Base-by-base conservation (phyloP, 2,113 vertebrate genomes). In the Dasyprocta punctata region DNA sequence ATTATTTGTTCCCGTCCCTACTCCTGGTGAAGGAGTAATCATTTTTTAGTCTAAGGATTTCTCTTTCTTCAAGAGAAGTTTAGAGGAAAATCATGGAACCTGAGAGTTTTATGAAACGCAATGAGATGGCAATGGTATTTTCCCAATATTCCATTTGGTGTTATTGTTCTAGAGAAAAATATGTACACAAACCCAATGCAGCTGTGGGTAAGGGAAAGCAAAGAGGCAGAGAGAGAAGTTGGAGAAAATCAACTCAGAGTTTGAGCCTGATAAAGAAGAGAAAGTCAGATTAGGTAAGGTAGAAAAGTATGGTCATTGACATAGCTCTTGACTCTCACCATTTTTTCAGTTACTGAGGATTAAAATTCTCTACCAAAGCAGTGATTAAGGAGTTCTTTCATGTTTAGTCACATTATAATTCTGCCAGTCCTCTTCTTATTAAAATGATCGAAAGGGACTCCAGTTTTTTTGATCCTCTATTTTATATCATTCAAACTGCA, bases 1-100 rank as follows among this genome's bases (percentile, higher is more conserved):
- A 97, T 94, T 90, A 90, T 82, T 92, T 71, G 52, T 94, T 97
- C 95, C 77, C 84, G 75, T 94, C 33, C 28, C 83, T 87, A 85
- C 71, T 95, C 86, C 54, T 44, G 56, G 82, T 90, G 86, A 92
- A 89, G 86, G 84, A 97, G 78, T 60, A 73, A 14, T 84, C 87
- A 77, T 86, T 97, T 92, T 20, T 38, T 65, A 92, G 86, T 44
- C 0, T 12, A 12, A 65, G 20, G 11, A 54, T 94, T 86, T 80
- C 58, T 90, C 77, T 89, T 41, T 97, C 41, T 93, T 90, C 30
- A 56, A 86, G 47, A 73, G 81, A 24, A 38, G 38, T 17, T 2
- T 38, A 60, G 54, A 93, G 63, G 30, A 63, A 89, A 84, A 86
- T 77, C 20, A 0, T 17, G 47, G 47, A 26, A 88, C 12, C 36